These are phyloP conservation scores for Pocillopora grandis DNA, from an alignment of 92 coral and sea anemone genomes.

Conservation along the genomic window DNA sequence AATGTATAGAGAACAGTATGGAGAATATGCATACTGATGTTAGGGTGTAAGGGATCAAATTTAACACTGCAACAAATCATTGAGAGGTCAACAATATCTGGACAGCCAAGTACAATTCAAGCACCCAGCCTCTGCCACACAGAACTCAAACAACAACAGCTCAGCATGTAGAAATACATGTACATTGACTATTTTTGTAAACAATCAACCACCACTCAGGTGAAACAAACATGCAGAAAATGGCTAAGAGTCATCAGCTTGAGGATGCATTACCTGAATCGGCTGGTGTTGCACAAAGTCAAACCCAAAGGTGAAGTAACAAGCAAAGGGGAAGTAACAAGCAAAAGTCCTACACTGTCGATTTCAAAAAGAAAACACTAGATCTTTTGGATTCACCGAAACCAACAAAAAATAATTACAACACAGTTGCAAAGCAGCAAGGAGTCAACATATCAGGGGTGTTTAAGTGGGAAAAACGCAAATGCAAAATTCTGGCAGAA, in stretches of 20 bases:
- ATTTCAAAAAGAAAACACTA: conserved; percentile 50
- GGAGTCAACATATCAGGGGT: conserved; percentile 64
- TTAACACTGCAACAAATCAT: conserved; percentile 29
- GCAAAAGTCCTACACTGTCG: too few relatives aligned
- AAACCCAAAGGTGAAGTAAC: too few relatives aligned
- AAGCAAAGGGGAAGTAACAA: too few relatives aligned
- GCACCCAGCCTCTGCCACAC: conserved; percentile 40
- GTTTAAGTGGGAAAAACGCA: conserved; percentile 65
- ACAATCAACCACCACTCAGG: conserved; percentile 36
- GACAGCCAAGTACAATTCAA: conserved; percentile 66
- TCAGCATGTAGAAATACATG: conserved; percentile 19
- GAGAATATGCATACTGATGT: too few relatives aligned
- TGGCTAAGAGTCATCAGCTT: conserved; percentile 40
- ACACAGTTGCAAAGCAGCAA: conserved; percentile 51
- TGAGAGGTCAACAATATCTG: conserved; percentile 54
- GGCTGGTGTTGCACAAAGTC: too few relatives aligned
- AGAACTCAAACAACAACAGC: conserved; percentile 42
- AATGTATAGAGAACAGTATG: too few relatives aligned
- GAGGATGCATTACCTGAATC: conserved; percentile 11
- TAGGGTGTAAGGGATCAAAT: neutral
- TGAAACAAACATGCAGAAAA: conserved; percentile 10
- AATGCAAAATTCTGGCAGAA: conserved; percentile 46
- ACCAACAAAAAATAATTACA: conserved; percentile 37
- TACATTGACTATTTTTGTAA: conserved; percentile 32
- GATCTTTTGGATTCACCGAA: conserved; percentile 59